Evolutionary conservation across 2,888 invertebrate species (phyloP).

Genomic region (Diadegma fenestrale): DNA sequence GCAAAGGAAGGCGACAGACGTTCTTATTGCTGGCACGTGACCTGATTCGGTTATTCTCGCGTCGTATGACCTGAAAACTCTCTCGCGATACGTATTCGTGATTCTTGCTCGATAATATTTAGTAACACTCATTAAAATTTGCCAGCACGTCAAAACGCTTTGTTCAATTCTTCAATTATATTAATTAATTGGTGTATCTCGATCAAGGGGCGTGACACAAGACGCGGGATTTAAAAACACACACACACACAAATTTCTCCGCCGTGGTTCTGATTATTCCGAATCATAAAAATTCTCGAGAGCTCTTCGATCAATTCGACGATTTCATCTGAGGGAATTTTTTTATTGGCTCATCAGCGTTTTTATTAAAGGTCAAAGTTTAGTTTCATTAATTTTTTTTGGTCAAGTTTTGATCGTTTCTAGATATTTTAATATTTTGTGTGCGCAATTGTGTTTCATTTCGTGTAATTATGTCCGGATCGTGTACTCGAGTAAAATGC

Average conservation of each 20-base stretch:
- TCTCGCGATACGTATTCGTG: constrained; percentile 15
- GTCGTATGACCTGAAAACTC: constrained; percentile 57
- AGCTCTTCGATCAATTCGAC: not conserved
- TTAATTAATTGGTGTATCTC: not conserved
- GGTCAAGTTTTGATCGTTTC: not conserved
- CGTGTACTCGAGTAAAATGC: not conserved
- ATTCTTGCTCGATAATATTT: constrained; percentile 20
- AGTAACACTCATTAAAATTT: constrained; percentile 7
- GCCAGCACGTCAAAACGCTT: not conserved
- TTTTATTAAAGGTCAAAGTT: not conserved
- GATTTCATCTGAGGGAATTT: not conserved
- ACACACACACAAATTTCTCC: not conserved
- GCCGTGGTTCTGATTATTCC: not conserved
- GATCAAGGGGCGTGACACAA: not conserved
- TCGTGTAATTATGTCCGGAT: not conserved
- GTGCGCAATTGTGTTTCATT: not conserved
- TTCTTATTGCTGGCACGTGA: constrained; percentile 60
- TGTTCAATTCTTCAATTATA: not conserved
- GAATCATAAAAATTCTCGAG: not conserved
- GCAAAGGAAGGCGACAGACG: constrained; percentile 50
- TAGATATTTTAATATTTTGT: not conserved
- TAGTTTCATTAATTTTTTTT: not conserved
- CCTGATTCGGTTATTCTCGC: constrained; percentile 61
- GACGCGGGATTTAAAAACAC: not conserved
- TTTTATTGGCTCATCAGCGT: not conserved